phyloP scores from a whole-genome alignment of 2,113 vertebrate genomes.

The Donacobius atricapilla region DNA sequence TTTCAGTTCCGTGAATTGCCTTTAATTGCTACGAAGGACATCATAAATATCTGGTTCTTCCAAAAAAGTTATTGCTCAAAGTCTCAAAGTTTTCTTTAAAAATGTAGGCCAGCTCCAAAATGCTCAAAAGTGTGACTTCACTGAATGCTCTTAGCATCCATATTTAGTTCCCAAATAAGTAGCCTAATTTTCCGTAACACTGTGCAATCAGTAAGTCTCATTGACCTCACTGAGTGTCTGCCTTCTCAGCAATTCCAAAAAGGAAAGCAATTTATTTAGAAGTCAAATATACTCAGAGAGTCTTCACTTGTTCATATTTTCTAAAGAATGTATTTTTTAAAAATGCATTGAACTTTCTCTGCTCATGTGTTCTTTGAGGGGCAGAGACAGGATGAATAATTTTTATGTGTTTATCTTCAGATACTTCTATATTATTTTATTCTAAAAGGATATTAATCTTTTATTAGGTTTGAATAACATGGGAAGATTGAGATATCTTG shows the following conservation, averaged over 20 bases:
- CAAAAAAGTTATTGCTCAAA: conserved; percentile 9
- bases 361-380: background rate
- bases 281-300: conserved; percentile 24
- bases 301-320: conserved; percentile 16
- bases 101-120: conserved; percentile 49
- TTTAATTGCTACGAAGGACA: background rate
- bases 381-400: background rate
- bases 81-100: background rate
- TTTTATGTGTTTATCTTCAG: conserved; percentile 33
- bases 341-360: background rate
- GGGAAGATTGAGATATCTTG: conserved; percentile 33
- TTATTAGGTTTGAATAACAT: conserved; percentile 51
- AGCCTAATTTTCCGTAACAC: conserved; percentile 55
- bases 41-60: background rate
- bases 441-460: conserved; percentile 47
- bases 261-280: conserved; percentile 37
- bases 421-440: conserved; percentile 22
- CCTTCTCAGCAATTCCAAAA: conserved; percentile 58
- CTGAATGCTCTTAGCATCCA: conserved; percentile 20
- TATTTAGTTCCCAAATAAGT: conserved; percentile 60
- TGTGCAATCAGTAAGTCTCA: conserved; percentile 55
- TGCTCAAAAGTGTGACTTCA: conserved; percentile 1
- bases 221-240: conserved; percentile 56
- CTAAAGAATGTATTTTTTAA: background rate
- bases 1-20: background rate